Evolutionary conservation across 2,113 vertebrate genomes (phyloP).

Genomic region (Platichthys stellatus): DNA sequence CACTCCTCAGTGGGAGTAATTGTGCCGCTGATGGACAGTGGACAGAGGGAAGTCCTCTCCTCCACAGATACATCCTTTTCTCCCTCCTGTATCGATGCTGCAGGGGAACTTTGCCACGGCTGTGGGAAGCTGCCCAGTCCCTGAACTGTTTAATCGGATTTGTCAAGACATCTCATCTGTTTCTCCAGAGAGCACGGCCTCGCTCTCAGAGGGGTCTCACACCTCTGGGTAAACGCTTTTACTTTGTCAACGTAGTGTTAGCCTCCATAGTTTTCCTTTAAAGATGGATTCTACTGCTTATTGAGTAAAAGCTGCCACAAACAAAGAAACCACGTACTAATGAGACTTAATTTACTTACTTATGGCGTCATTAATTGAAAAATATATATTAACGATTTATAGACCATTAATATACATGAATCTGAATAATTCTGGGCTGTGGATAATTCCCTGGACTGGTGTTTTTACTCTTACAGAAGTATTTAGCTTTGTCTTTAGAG

Average conservation of each 20-base stretch:
- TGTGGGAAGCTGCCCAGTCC: slow-evolving; percentile 29
- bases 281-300: neutral
- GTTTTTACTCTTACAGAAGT: neutral
- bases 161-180: slow-evolving; percentile 37
- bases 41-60: slow-evolving; percentile 49
- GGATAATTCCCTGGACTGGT: neutral
- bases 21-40: slow-evolving; percentile 46
- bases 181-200: slow-evolving; percentile 36
- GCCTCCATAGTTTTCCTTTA: neutral
- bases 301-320: neutral
- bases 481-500: neutral
- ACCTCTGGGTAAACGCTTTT: neutral
- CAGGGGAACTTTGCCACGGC: slow-evolving; percentile 32
- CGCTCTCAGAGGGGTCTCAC: slow-evolving; percentile 10
- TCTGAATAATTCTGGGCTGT: neutral
- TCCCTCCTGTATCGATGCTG: slow-evolving; percentile 53
- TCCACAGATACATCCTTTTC: slow-evolving; percentile 48
- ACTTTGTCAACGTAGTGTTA: slow-evolving; percentile 11
- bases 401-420: neutral
- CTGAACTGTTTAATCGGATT: slow-evolving; percentile 48
- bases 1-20: slow-evolving; percentile 61
- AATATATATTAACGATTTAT: neutral
- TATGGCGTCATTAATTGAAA: neutral
- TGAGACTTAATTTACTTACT: neutral
- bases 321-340: neutral